These are phyloP conservation scores for Artibeus jamaicensis DNA, from an alignment of 2,797 vertebrate species.

Conservation along the genomic window DNA sequence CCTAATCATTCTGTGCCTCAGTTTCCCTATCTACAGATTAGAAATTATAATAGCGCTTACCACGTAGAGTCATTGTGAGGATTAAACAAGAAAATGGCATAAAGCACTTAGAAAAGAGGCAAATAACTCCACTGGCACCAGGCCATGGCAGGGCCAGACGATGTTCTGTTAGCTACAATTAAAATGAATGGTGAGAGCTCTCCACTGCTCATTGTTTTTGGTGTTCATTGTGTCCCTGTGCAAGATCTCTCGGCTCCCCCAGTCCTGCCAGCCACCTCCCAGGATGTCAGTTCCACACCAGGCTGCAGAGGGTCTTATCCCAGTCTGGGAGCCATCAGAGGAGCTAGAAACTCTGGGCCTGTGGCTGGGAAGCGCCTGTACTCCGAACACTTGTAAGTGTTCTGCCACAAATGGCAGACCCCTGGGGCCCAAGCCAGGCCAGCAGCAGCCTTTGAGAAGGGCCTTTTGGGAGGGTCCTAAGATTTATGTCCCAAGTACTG, in stretches of 20 bases:
- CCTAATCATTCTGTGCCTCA: not conserved
- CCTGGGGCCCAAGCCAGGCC: not conserved
- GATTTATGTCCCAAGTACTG: not conserved
- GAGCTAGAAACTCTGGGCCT: not conserved
- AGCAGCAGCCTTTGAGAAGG: not conserved
- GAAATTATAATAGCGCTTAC: not conserved
- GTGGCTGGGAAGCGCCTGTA: fast-evolving
- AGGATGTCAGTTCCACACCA: not conserved
- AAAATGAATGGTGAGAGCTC: not conserved
- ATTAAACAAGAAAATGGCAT: not conserved
- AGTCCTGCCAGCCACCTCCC: not conserved
- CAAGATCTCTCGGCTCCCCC: not conserved
- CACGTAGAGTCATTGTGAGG: not conserved
- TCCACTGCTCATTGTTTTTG: not conserved
- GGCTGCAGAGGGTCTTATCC: not conserved
- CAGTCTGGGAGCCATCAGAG: not conserved
- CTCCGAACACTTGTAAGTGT: not conserved
- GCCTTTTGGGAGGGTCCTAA: not conserved
- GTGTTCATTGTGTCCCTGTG: not conserved
- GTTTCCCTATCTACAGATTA: not conserved
- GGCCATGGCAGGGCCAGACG: not conserved
- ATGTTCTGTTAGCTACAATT: not conserved
- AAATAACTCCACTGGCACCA: not conserved
- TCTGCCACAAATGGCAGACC: not conserved
- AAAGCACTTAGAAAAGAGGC: not conserved